Evolutionary conservation across 2,888 invertebrate species (phyloP), one percentile per base, ranked within the genome.

Genomic region (Acleris literana): DNA sequence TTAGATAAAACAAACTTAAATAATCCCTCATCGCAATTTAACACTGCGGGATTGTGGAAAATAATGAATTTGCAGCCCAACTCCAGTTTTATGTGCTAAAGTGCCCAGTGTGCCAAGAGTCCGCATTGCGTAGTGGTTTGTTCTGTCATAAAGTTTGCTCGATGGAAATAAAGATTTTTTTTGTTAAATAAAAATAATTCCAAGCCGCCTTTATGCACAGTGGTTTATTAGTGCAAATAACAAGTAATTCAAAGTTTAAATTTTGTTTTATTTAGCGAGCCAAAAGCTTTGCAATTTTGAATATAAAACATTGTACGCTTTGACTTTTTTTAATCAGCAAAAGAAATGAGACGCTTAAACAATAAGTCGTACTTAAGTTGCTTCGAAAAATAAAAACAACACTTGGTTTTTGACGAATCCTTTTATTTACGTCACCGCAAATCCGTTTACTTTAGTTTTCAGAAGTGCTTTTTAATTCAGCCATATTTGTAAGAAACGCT

Each of bases 91-190:
- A 43, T 18, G 39, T 54, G 48, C 48, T 52, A 54, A 54, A 60
- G 43, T 51, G 55, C 60, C 49, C 59, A 60, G 49, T 64, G 60
- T 64, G 64, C 65, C 60, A 60, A 65, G 64, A 55, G 59, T n/a
- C 64, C 55, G 65, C 60, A 61, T 29, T 65, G 65, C 65, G 60
- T 65, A 65, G 60, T 61, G 60, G 55, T 61, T 56, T 18, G 44
- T 65, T 60, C 49, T 11, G 51, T 55, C 25, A 52, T 61, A 52
- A 65, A 61, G 39, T 44, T n/a, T 18, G 25, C 56, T 56, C 44
- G 39, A 13, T 58, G 58, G 18, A 48, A 60, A 59, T 59, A 64
- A 55, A 29, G 22, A 13, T 7, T 25, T 54, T 64, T 61, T 63
- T 64, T 58, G 6, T 18, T 20, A 13, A 64, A 64, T 64, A 64